Evolutionary conservation across 1,140 invertebrate genomes (phyloP).

Genomic region (Hyphantria cunea): DNA sequence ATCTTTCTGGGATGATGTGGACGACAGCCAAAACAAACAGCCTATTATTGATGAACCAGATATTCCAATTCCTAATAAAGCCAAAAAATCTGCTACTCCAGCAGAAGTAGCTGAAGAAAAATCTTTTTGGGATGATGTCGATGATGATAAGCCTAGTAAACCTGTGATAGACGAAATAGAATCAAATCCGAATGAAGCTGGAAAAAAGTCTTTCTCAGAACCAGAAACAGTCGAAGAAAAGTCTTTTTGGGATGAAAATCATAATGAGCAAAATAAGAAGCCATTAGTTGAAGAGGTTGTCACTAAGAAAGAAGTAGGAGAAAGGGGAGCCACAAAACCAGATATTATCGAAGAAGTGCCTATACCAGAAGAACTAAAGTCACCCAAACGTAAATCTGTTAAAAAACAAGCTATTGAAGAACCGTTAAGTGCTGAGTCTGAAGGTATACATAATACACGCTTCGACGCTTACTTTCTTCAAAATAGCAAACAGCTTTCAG

Average conservation of each 20-base stretch:
- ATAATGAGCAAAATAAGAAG: conserved; percentile 61
- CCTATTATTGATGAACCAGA: conserved; percentile 44
- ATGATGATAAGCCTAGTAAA: conserved; percentile 49
- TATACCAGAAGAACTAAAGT: conserved; percentile 73
- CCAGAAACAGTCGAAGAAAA: conserved; percentile 66
- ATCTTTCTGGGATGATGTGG: conserved; percentile 51
- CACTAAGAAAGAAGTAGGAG: conserved; percentile 42
- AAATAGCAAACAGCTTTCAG: conserved; percentile 67
- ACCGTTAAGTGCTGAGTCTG: conserved; percentile 74
- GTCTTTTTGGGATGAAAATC: conserved; percentile 67
- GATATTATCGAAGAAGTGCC: conserved; percentile 65
- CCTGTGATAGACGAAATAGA: conserved; percentile 48
- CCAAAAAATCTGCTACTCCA: conserved; percentile 53
- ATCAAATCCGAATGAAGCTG: conserved; percentile 34
- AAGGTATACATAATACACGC: conserved; percentile 72
- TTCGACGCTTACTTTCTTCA: conserved; percentile 62
- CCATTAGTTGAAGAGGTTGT: conserved; percentile 53
- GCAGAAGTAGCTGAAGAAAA: conserved; percentile 63
- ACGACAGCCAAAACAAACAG: conserved; percentile 41
- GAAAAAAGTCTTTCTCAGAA: conserved; percentile 52
- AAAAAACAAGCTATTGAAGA: conserved; percentile 72
- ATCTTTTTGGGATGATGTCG: conserved; percentile 69
- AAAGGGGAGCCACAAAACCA: conserved; percentile 58
- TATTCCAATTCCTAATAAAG: conserved; percentile 33
- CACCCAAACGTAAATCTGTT: conserved; percentile 77